Percentiles rank a stretch among this genome's conserved stretches.
phyloP scores from a whole-genome alignment of 2,888 invertebrate genomes.

The Caenorhabditis uteleia region DNA sequence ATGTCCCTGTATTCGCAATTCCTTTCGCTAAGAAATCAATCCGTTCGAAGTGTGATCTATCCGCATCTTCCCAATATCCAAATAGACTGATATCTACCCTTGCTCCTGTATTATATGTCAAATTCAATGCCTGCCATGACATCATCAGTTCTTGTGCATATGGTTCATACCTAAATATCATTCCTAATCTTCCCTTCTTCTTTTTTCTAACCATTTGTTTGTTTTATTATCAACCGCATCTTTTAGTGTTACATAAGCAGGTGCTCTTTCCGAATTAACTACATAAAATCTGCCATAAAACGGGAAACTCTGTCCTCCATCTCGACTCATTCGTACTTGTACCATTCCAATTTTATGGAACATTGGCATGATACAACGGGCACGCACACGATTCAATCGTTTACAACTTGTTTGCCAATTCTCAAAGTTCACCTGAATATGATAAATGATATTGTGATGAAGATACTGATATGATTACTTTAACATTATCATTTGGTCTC shows the following conservation, averaged over 20 bases:
- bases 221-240: conserved; percentile 54
- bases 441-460: too few relatives aligned
- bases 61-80: conserved; percentile 68
- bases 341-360: conserved; percentile 68
- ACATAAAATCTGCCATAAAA: conserved; percentile 67
- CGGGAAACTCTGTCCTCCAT: conserved; percentile 67
- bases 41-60: conserved; percentile 49
- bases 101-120: conserved; percentile 64
- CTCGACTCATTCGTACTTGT: conserved; percentile 61
- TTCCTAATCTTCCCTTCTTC: not conserved
- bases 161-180: conserved; percentile 40
- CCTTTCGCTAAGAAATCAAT: conserved; percentile 55
- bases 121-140: conserved; percentile 57
- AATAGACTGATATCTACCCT: conserved; percentile 63
- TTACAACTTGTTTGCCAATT: conserved; percentile 59
- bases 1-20: conserved; percentile 54
- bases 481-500: conserved; percentile 79
- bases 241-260: conserved; percentile 49
- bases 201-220: conserved; percentile 47
- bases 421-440: conserved; percentile 56
- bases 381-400: conserved; percentile 54
- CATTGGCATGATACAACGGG: conserved; percentile 67
- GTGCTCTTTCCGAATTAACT: conserved; percentile 57
- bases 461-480: too few relatives aligned
- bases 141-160: conserved; percentile 51